These are phyloP conservation scores for Danio tinwini DNA, from an alignment of 2,797 vertebrate species.

Conservation along the genomic window DNA sequence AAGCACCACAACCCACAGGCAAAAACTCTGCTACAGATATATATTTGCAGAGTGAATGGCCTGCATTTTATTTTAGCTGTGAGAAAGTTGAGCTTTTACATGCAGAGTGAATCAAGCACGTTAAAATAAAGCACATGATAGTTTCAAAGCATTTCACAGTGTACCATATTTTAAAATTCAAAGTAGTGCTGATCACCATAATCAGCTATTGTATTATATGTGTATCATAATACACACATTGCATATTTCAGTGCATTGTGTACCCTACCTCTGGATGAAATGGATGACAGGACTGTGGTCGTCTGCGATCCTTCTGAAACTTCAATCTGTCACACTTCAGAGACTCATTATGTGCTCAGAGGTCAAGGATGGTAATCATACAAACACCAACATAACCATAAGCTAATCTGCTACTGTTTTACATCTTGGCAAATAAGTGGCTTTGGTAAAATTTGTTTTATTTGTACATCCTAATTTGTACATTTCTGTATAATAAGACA, in stretches of 20 bases:
- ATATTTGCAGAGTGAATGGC: too few species aligned
- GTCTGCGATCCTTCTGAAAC: conserved; percentile 96
- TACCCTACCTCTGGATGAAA: conserved; percentile 92
- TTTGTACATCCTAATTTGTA: too few species aligned
- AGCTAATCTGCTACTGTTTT: too few species aligned
- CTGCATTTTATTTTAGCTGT: too few species aligned
- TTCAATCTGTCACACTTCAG: conserved; percentile 98
- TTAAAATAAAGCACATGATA: background rate
- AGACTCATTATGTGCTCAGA: conserved; percentile 94
- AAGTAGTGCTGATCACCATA: background rate
- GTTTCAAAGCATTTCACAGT: background rate
- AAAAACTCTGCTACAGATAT: too few species aligned
- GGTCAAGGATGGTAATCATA: conserved; percentile 69
- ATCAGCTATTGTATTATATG: background rate
- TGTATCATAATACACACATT: too few species aligned
- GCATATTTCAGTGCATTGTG: conserved; percentile 1
- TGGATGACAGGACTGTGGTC: conserved; percentile 94
- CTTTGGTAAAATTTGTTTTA: too few species aligned
- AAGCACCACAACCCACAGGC: too few species aligned
- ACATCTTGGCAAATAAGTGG: too few species aligned
- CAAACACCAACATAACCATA: too few species aligned
- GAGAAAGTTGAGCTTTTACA: too few species aligned
- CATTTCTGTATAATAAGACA: too few species aligned
- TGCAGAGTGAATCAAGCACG: background rate
- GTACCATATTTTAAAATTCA: background rate